Conservation (phyloP, 2,797 vertebrate species). For the Onychomys torridus region DNA sequence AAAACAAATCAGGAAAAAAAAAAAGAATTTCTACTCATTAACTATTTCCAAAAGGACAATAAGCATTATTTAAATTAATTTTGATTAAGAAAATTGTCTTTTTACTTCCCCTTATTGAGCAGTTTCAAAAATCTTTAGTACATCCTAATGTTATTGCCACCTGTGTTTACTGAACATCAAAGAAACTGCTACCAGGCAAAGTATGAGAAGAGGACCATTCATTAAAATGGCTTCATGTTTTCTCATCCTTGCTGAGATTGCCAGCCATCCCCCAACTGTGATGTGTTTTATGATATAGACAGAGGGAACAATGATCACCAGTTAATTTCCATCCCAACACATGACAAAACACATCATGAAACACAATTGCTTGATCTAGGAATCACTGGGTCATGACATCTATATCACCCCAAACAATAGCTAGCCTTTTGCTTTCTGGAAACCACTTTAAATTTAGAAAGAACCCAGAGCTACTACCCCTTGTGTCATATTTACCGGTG, state of each 20-base stretch:
- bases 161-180: conserved; percentile 11
- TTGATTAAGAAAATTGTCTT: conserved; percentile 60
- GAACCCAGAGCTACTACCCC: neutral
- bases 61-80: conserved; percentile 67
- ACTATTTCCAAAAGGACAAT: conserved; percentile 27
- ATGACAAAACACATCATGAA: conserved; percentile 59
- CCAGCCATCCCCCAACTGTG: conserved; percentile 21
- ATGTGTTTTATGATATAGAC: conserved; percentile 48
- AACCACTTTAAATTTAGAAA: conserved; percentile 9
- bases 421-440: neutral
- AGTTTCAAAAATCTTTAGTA: conserved; percentile 4
- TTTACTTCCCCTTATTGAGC: conserved; percentile 54
- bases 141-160: neutral
- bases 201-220: neutral
- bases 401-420: neutral
- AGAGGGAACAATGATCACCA: conserved; percentile 47
- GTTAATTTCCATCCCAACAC: conserved; percentile 62
- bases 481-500: too few species aligned
- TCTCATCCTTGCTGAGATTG: neutral
- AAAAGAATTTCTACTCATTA: conserved; percentile 42
- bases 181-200: conserved; percentile 23
- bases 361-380: conserved; percentile 48
- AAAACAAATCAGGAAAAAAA: neutral
- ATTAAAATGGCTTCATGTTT: conserved; percentile 1
- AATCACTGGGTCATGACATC: conserved; percentile 22